Evolutionary conservation across 2,113 vertebrate species (phyloP).

Genomic region (Merops nubicus): DNA sequence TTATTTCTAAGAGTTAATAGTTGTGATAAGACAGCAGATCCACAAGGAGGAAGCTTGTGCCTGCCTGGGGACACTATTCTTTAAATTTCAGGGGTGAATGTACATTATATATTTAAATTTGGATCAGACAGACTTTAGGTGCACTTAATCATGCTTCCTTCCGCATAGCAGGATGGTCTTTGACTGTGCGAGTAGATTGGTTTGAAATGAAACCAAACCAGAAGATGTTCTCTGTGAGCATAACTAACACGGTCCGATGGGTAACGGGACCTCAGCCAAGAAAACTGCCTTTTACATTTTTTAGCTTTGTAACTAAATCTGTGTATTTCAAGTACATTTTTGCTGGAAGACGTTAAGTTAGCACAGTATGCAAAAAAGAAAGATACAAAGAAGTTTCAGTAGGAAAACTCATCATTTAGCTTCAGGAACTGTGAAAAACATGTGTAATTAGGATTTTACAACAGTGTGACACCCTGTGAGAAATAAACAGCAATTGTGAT

Average conservation of each 20-base stretch:
- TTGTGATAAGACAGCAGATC: not conserved
- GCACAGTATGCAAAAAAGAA: not conserved
- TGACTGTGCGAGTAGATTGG: not conserved
- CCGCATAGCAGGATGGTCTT: not conserved
- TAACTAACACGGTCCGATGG: not conserved
- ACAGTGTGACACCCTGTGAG: not conserved
- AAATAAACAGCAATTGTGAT: slow-evolving; percentile 55
- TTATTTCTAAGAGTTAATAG: not conserved
- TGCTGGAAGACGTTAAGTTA: not conserved
- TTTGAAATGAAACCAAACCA: not conserved
- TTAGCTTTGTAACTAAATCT: not conserved
- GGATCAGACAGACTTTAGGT: not conserved
- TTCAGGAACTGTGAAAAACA: slow-evolving; percentile 18
- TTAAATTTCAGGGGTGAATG: not conserved
- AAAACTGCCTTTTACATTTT: not conserved
- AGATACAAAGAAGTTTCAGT: not conserved
- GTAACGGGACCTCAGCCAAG: not conserved
- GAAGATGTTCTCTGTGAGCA: not conserved
- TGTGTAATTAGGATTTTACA: slow-evolving; percentile 14
- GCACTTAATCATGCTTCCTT: not conserved
- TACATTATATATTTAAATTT: not conserved
- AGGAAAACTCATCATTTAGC: not conserved
- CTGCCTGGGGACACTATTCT: not conserved
- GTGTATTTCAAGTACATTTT: not conserved
- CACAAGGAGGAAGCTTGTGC: not conserved